Evolutionary conservation across 2,797 vertebrate species (phyloP).

Genomic region (Sarcoramphus papa): DNA sequence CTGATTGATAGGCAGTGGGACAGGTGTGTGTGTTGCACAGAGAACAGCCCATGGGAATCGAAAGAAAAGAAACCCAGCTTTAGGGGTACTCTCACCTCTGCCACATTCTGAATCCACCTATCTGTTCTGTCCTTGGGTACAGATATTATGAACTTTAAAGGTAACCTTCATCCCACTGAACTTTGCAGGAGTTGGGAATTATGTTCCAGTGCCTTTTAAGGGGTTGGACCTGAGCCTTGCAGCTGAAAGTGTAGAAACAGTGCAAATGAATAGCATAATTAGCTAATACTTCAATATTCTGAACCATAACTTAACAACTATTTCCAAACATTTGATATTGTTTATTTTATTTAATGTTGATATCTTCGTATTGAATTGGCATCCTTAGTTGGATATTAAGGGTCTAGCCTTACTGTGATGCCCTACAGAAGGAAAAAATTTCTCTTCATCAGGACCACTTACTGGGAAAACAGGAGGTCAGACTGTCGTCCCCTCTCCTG

Average conservation of each 20-base stretch:
- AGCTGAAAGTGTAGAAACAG: neutral
- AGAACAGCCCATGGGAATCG: accelerated
- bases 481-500: neutral
- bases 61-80: neutral
- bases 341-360: neutral
- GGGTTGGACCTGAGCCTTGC: neutral
- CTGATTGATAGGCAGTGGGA: neutral
- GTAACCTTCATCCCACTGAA: neutral
- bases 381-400: neutral
- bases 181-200: neutral
- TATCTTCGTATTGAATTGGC: neutral
- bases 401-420: neutral
- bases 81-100: neutral
- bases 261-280: neutral
- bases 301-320: neutral
- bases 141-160: neutral
- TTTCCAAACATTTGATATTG: neutral
- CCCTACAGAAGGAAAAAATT: too few species aligned
- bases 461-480: accelerated
- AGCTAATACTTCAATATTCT: neutral
- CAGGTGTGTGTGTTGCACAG: neutral
- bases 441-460: neutral
- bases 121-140: neutral
- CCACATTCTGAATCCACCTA: neutral
- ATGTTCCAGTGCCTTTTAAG: neutral